A percentile compares a stretch with the other conserved stretches of the same genome.
Evolutionary conservation across 1,140 invertebrate genomes (phyloP).

Genomic region (Adelges cooleyi): DNA sequence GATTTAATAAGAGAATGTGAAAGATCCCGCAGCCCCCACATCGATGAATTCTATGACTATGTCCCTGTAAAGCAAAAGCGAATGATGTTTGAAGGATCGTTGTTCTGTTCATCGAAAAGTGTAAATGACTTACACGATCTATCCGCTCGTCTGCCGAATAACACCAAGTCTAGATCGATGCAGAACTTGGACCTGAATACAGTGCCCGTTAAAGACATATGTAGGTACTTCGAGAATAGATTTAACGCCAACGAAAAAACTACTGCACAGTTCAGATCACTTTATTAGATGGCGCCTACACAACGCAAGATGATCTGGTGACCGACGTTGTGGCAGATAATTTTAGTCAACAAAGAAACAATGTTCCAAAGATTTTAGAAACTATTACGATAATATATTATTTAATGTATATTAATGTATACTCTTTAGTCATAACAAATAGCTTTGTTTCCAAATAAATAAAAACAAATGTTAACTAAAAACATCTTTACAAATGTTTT

Average conservation of each 20-base stretch:
- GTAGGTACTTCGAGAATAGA: constrained; percentile 46
- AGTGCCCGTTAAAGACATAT: constrained; percentile 46
- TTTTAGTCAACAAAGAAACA: not conserved
- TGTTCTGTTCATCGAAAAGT: constrained; percentile 42
- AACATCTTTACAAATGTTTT: constrained; percentile 5
- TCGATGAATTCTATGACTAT: constrained; percentile 18
- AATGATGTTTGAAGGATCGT: constrained; percentile 48
- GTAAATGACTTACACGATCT: constrained; percentile 31
- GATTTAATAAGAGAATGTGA: constrained; percentile 14
- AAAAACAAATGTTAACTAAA: not conserved
- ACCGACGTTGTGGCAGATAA: not conserved
- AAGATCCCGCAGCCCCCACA: not conserved
- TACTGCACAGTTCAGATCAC: not conserved
- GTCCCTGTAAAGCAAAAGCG: constrained; percentile 47
- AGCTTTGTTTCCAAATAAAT: not conserved
- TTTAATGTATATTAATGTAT: constrained; percentile 20
- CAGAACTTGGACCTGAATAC: constrained; percentile 42
- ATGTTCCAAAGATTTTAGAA: constrained; percentile 7
- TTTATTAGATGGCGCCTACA: not conserved
- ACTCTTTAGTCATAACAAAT: constrained; percentile 24
- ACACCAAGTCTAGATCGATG: constrained; percentile 46
- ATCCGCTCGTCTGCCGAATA: constrained; percentile 33
- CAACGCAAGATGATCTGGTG: not conserved
- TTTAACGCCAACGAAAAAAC: constrained; percentile 20
- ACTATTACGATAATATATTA: constrained; percentile 9